phyloP scores from a whole-genome alignment of 2,113 vertebrate species.

The Lophotis ruficrista region DNA sequence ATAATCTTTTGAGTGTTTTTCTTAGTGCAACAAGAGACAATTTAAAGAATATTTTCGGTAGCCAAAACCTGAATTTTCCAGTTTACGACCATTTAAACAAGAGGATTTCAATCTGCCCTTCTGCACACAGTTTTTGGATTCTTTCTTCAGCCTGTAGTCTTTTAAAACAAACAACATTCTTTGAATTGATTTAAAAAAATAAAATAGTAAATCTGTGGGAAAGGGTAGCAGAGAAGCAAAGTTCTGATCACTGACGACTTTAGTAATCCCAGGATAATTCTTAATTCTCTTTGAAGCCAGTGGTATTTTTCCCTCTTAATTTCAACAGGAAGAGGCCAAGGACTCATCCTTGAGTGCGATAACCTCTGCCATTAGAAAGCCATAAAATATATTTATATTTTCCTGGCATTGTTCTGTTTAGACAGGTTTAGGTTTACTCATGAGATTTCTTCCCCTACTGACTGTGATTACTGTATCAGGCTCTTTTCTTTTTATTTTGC shows the following conservation, averaged over 20 bases:
- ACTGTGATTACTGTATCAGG: background rate
- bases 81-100: background rate
- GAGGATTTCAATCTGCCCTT: background rate
- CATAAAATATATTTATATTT: background rate
- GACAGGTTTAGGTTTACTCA: background rate
- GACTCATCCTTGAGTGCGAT: background rate
- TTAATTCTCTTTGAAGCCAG: conserved; percentile 41
- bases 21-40: background rate
- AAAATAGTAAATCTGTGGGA: conserved; percentile 45
- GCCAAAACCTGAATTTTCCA: background rate
- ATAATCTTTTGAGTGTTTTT: background rate
- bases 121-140: background rate
- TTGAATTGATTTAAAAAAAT: conserved; percentile 13
- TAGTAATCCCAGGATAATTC: conserved; percentile 43
- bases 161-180: conserved; percentile 49
- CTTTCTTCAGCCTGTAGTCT: conserved; percentile 7
- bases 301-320: background rate
- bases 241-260: background rate
- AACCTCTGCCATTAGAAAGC: background rate
- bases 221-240: conserved; percentile 28
- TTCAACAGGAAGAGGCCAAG: conserved; percentile 44
- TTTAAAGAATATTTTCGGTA: background rate
- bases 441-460: background rate
- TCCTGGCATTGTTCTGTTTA: background rate
- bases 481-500: background rate